Evolutionary conservation across 2,888 invertebrate species (phyloP), one percentile per base, ranked within the genome.

Genomic region (Idaea aversata): DNA sequence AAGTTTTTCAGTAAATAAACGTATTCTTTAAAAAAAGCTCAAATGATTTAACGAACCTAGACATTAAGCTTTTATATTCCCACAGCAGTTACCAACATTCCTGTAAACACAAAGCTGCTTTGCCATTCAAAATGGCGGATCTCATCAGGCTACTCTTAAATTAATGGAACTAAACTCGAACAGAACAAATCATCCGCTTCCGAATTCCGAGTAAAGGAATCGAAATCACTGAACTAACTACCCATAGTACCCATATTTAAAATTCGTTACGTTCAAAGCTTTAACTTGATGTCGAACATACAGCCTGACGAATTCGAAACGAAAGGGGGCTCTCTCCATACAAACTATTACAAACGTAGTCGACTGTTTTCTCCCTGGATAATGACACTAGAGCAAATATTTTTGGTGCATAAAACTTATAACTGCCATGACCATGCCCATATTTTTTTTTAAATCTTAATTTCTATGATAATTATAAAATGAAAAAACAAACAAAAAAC

Each of bases 171-270:
- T 59, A 59, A 59, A 59, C 47, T 47, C 47, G 47, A 47, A 47
- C 13, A 7, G 47, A 47, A 47, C 47, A 47, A 47, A 47, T 47
- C 47, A 47, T 13, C 47, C 7, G 47, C 10, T 25, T 13, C 34
- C 34, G 16, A 34, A 59, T 13, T 59, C 59, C 6, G 67, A 70
- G 70, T 71, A 76, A 74, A 75, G 75, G 74, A 73, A 75, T 73
- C 75, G 10, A 72, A 77, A 78, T 78, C 78, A 74, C 72, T 62
- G 70, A 71, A 73, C 77, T 79, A 81, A 81, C 82, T 81, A 81
- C 78, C 84, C 80, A 81, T 84, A 86, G 85, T 85, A 81, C 78
- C 84, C 80, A 81, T 84, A 86, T 86, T 85, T 86, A 85, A 85
- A 86, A 85, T 84, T 85, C 84, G 82, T 80, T 81, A 77, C 75